Base-by-base conservation (phyloP, 2,797 vertebrate genomes). In the Pseudochaenichthys georgianus region DNA sequence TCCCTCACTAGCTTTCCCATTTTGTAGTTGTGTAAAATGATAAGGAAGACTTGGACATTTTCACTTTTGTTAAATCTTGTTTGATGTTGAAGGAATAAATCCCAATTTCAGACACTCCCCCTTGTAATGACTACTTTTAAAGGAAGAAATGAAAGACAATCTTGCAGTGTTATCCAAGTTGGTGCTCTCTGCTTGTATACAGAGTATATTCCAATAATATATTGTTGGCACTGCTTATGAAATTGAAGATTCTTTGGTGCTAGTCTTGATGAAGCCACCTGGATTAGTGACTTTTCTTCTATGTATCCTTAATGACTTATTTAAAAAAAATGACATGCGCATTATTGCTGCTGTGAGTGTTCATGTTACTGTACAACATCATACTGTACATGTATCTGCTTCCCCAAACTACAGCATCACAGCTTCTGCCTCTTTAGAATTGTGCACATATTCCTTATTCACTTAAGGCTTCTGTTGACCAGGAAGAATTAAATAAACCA, bases 1-100 rank as follows among this genome's bases (percentile, higher is more conserved):
- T 83, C 28, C 45, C 57, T 72, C 48, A 83, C 83, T 68, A 76
- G 46, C 46, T 51, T 78, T 74, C 64, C 28, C 21, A 57, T 77
- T 73, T 70, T 13, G 60, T 63, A 77, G 55, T 19, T 5, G 12
- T 72, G 57, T 55, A 52, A 80, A 66, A 75, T 1, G 2, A 42
- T 75, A 59, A 45, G 10, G 21, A 63, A 38, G 34, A 38, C 34
- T 58, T 8, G n/a, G 23, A 50, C 6, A 61, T 38, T 28, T 46
- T 1, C 12, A 47, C 17, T 6, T 10, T 13, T 45, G 48, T 15
- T 0, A 46, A 52, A 57, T 73, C 41, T 51, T 15, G 9, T 64
- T 50, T 41, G 17, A 50, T 52, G 0, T 48, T 52, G 10, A 65
- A 28, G 11, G 11, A 63, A 52, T n/a, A 19, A 50, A 48, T 21